Conservation (phyloP, 37 sponge, comb jelly and placozoan species). For the Dysidea cf. avara region DNA sequence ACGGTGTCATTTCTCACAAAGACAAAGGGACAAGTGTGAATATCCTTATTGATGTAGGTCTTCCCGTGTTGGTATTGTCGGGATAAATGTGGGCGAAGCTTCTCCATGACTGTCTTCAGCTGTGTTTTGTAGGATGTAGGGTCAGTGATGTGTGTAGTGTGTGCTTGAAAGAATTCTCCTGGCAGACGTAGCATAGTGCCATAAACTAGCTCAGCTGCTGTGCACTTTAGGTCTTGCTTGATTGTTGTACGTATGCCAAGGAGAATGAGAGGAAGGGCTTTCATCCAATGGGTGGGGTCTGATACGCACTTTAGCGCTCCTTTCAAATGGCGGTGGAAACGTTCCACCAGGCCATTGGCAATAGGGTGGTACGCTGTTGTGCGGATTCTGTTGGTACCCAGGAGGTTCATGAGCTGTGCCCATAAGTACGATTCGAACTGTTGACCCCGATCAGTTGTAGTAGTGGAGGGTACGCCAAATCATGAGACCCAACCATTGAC, state of each 20-base stretch:
- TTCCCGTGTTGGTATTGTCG: background rate
- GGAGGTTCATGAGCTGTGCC: constrained; percentile 24
- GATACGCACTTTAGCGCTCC: constrained; percentile 27
- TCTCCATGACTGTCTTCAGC: constrained; percentile 28
- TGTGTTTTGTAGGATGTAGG: constrained; percentile 1
- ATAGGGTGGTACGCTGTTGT: constrained; percentile 47
- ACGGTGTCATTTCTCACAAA: too few species aligned
- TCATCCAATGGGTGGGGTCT: constrained; percentile 13
- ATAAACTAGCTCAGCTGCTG: constrained; percentile 46
- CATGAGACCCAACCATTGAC: constrained; percentile 26
- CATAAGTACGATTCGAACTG: constrained; percentile 42
- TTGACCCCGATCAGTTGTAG: constrained; percentile 37
- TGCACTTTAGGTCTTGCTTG: constrained; percentile 43
- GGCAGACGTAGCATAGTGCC: constrained; percentile 37
- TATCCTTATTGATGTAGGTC: background rate
- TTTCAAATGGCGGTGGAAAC: constrained; percentile 47
- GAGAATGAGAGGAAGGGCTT: constrained; percentile 24
- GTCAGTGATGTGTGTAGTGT: background rate
- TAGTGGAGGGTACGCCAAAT: too few species aligned
- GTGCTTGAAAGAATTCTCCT: constrained; percentile 28
- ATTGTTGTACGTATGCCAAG: constrained; percentile 35
- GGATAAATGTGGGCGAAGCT: background rate
- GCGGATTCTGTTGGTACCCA: constrained; percentile 20
- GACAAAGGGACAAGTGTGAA: constrained; percentile 2
- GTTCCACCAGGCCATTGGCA: constrained; percentile 45